Evolutionary conservation across 2,797 vertebrate species (phyloP).

Genomic region (Macrochelys suwanniensis): DNA sequence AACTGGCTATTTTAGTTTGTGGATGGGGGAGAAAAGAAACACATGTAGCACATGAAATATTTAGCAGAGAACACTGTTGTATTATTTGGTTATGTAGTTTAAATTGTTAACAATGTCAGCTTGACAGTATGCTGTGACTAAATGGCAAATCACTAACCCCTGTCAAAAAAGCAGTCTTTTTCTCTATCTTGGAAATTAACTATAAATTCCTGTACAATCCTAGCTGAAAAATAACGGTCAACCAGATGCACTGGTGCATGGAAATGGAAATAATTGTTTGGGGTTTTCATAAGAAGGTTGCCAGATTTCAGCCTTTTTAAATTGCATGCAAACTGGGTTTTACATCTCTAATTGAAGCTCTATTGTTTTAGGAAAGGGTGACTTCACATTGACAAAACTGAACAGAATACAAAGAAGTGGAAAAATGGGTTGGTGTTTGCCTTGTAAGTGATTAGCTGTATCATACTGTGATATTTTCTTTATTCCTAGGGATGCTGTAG

Average conservation of each 20-base stretch:
- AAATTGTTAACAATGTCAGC: conserved; percentile 35
- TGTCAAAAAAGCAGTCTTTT: conserved; percentile 56
- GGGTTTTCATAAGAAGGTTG: conserved; percentile 76
- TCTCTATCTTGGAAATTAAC: conserved; percentile 60
- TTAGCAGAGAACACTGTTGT: conserved; percentile 23
- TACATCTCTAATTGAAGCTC: conserved; percentile 77
- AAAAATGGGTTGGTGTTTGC: conserved; percentile 66
- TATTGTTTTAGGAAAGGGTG: conserved; percentile 72
- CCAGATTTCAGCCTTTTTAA: conserved; percentile 75
- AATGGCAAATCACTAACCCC: conserved; percentile 63
- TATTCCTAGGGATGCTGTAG: conserved; percentile 25
- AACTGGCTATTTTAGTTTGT: not conserved
- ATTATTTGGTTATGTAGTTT: conserved; percentile 45
- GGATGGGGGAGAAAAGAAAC: not conserved
- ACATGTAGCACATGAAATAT: not conserved
- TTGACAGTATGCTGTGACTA: conserved; percentile 25
- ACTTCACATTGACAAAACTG: conserved; percentile 76
- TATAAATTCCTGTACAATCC: conserved; percentile 59
- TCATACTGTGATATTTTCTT: conserved; percentile 49
- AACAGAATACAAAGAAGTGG: conserved; percentile 58
- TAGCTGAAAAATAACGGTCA: conserved; percentile 53
- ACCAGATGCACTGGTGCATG: conserved; percentile 59
- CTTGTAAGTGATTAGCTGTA: conserved; percentile 54
- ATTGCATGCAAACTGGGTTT: conserved; percentile 76
- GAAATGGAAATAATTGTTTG: conserved; percentile 73